Evolutionary conservation across 2,797 vertebrate genomes (phyloP).

Genomic region (Megaceryle alcyon): DNA sequence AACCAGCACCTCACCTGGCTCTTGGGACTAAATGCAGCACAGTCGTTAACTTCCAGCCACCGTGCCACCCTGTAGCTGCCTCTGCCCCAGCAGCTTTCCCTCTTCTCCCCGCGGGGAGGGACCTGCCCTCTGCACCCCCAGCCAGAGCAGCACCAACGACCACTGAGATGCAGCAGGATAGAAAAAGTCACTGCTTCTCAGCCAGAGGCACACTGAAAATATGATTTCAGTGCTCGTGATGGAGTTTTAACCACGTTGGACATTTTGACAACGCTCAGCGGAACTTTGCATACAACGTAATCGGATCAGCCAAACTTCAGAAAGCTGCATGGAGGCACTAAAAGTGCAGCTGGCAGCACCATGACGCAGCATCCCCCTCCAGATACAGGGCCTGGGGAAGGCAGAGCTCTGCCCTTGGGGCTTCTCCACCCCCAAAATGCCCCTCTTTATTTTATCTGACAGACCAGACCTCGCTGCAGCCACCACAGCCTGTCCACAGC

Average conservation of each 20-base stretch:
- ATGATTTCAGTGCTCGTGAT: fast-evolving
- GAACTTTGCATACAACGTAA: background rate
- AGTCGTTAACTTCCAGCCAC: background rate
- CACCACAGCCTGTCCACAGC: background rate
- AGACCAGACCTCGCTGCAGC: too few relatives aligned
- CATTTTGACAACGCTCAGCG: background rate
- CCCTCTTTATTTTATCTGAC: background rate
- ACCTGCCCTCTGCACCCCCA: fast-evolving
- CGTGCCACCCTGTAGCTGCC: fast-evolving
- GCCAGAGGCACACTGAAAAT: background rate
- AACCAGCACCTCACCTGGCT: background rate
- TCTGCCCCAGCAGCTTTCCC: background rate
- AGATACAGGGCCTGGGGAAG: background rate
- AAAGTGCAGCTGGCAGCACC: background rate
- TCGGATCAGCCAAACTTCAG: background rate
- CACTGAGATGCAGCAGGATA: background rate
- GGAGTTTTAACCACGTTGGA: background rate
- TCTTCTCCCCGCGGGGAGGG: background rate
- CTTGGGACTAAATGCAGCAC: background rate
- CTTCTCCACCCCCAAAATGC: background rate
- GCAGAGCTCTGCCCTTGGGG: background rate
- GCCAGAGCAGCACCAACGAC: background rate
- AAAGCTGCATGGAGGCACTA: background rate
- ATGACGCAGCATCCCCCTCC: background rate
- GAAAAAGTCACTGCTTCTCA: background rate